phyloP scores from a whole-genome alignment of 2,888 invertebrate species.

The Gortyna flavago region DNA sequence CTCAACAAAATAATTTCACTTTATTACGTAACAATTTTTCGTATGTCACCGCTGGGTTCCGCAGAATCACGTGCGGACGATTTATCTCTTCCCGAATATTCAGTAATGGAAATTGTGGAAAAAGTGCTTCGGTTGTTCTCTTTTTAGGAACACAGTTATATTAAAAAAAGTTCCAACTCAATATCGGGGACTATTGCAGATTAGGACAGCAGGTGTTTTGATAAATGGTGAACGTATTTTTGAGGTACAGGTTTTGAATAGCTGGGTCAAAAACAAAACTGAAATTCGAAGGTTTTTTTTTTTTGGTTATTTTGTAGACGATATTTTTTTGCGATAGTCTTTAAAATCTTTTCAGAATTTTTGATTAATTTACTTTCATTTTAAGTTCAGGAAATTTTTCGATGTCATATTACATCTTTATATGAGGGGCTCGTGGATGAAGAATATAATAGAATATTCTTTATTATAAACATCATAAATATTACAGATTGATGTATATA shows the following conservation, averaged over 20 bases:
- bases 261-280: background rate
- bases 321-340: background rate
- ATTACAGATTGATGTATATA: no score
- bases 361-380: background rate
- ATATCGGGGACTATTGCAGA: slow-evolving; percentile 48
- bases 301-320: no score
- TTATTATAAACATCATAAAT: no score
- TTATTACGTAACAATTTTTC: slow-evolving; percentile 75
- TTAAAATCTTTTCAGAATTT: background rate
- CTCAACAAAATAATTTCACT: slow-evolving; percentile 63
- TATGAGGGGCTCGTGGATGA: background rate
- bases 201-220: slow-evolving; percentile 48
- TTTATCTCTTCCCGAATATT: slow-evolving; percentile 74
- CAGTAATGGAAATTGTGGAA: slow-evolving; percentile 65
- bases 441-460: no score
- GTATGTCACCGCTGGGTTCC: slow-evolving; percentile 72
- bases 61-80: slow-evolving; percentile 75
- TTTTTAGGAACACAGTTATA: slow-evolving; percentile 53
- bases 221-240: slow-evolving; percentile 19
- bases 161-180: slow-evolving; percentile 66
- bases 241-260: background rate
- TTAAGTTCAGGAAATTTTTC: background rate
- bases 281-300: background rate
- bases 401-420: no score
- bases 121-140: slow-evolving; percentile 50